These are phyloP conservation scores for Tipula unca DNA, from an alignment of 2,888 invertebrate species.

Conservation along the genomic window DNA sequence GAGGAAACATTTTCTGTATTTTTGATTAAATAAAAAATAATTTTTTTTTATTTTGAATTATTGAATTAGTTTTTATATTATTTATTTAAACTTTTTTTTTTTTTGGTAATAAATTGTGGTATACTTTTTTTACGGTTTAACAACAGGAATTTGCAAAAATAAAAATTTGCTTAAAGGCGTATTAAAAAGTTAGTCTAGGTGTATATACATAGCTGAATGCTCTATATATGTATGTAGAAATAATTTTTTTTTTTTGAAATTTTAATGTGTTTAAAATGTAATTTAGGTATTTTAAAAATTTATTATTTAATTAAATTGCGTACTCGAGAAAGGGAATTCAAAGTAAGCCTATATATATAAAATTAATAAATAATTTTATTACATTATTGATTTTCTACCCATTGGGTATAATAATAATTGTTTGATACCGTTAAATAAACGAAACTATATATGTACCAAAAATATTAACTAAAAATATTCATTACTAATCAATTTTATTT, in stretches of 20 bases:
- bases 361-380: too few relatives aligned
- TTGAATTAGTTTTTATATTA: slow-evolving; percentile 8
- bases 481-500: too few relatives aligned
- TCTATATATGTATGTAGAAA: neutral
- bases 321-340: neutral
- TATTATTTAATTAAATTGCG: neutral
- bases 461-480: too few relatives aligned
- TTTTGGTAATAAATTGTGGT: neutral
- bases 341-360: too few relatives aligned
- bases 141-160: neutral
- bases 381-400: too few relatives aligned
- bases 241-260: neutral
- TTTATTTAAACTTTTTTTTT: neutral
- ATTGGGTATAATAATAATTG: too few relatives aligned
- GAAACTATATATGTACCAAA: too few relatives aligned
- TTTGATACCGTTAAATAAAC: too few relatives aligned
- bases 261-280: neutral
- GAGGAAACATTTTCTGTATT: neutral
- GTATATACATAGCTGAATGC: neutral
- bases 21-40: neutral
- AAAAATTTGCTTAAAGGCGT: neutral
- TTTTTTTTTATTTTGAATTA: neutral
- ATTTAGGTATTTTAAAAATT: neutral
- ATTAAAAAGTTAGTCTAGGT: neutral
- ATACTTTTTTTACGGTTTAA: neutral